Evolutionary conservation across 2,113 vertebrate species (phyloP).

Genomic region (Prietella phreatophila): DNA sequence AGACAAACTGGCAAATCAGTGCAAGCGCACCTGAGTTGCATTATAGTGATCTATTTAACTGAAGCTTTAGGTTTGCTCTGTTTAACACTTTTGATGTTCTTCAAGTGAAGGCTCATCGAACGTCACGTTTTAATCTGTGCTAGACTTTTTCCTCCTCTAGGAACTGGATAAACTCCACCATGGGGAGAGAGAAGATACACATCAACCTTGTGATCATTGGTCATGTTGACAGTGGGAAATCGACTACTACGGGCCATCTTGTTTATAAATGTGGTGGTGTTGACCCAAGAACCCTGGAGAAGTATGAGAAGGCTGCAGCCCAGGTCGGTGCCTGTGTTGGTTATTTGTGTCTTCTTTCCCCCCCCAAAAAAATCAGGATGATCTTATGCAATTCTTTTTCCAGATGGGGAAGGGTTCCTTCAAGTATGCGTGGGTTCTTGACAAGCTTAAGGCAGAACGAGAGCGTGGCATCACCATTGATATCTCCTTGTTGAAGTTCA

Average conservation of each 20-base stretch:
- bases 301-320: constrained; percentile 73
- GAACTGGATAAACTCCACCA: constrained; percentile 24
- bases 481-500: constrained; percentile 76
- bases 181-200: constrained; percentile 70
- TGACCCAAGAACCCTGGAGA: constrained; percentile 74
- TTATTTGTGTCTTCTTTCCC: background rate
- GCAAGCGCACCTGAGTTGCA: constrained; percentile 3
- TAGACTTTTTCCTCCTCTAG: too few relatives aligned
- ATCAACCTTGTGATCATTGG: constrained; percentile 78
- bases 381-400: background rate
- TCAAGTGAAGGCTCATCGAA: background rate
- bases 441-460: constrained; percentile 78
- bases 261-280: constrained; percentile 78
- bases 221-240: constrained; percentile 80
- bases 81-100: background rate
- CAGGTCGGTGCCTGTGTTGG: constrained; percentile 49
- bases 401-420: constrained; percentile 81
- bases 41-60: constrained; percentile 3
- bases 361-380: background rate
- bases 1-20: background rate
- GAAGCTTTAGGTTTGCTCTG: too few relatives aligned
- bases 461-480: constrained; percentile 81
- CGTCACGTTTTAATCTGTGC: background rate
- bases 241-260: constrained; percentile 76
- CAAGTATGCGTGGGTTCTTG: constrained; percentile 80